Evolutionary conservation across 2,888 invertebrate species (phyloP).

Genomic region (Machimus atricapillus): DNA sequence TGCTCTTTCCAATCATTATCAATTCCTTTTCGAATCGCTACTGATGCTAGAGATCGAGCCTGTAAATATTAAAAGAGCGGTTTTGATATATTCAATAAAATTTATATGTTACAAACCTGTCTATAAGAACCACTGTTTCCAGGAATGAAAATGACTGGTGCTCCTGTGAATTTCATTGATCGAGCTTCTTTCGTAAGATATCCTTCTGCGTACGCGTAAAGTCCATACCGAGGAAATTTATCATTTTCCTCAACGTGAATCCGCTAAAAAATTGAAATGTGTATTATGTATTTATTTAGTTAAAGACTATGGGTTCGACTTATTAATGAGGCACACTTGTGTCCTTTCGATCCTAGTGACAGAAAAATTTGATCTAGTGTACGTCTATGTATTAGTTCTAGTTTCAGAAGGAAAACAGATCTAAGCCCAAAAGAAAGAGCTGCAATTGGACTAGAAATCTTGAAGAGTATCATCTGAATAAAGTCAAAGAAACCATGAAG

Average conservation of each 20-base stretch:
- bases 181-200: constrained; percentile 72
- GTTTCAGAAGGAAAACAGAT: too few species aligned
- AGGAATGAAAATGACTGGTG: constrained; percentile 93
- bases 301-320: too few species aligned
- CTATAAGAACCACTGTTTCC: constrained; percentile 94
- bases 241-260: constrained; percentile 70
- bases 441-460: too few species aligned
- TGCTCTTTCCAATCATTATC: constrained; percentile 74
- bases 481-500: too few species aligned
- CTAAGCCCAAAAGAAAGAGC: too few species aligned
- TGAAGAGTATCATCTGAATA: too few species aligned
- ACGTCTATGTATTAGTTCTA: too few species aligned
- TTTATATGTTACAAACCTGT: constrained; percentile 66
- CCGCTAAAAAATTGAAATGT: constrained; percentile 67
- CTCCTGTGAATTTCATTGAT: constrained; percentile 80
- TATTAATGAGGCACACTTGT: too few species aligned
- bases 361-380: too few species aligned
- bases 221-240: constrained; percentile 78
- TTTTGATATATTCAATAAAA: neutral
- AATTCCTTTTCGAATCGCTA: constrained; percentile 84
- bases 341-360: too few species aligned
- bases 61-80: neutral
- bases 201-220: constrained; percentile 93
- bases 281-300: neutral
- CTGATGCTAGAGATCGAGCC: constrained; percentile 88